phyloP scores from a whole-genome alignment of 2,888 invertebrate genomes.

The Eupithecia dodoneata region DNA sequence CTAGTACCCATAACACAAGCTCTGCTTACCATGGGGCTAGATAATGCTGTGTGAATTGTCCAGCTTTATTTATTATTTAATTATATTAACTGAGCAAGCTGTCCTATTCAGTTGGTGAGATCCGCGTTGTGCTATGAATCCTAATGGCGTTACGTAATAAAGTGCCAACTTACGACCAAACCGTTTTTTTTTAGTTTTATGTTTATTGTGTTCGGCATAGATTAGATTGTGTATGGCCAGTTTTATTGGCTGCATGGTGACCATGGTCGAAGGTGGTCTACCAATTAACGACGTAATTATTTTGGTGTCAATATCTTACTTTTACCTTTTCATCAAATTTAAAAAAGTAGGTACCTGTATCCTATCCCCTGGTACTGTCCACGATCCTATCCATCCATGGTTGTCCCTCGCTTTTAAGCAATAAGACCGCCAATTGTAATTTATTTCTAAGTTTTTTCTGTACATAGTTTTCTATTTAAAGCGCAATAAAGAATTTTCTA shows the following conservation, averaged over 20 bases:
- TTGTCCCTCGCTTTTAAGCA: too few relatives aligned
- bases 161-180: constrained; percentile 35
- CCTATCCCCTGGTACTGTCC: too few relatives aligned
- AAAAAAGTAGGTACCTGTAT: too few relatives aligned
- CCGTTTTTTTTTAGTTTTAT: constrained; percentile 31
- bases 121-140: constrained; percentile 36
- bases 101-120: neutral
- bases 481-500: too few relatives aligned
- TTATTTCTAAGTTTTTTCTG: too few relatives aligned
- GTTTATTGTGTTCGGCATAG: constrained; percentile 31
- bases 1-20: too few relatives aligned
- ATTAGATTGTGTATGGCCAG: constrained; percentile 21
- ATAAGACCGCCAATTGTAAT: too few relatives aligned
- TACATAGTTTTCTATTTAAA: too few relatives aligned
- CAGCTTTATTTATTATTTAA: too few relatives aligned
- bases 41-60: too few relatives aligned
- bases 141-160: constrained; percentile 40
- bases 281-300: neutral
- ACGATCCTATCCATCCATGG: too few relatives aligned
- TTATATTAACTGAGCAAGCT: constrained; percentile 12
- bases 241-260: neutral
- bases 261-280: neutral
- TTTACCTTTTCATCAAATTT: neutral
- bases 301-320: neutral
- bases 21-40: too few relatives aligned